These are phyloP conservation scores for Drymodes brunneopygia DNA, from an alignment of 2,113 vertebrate species.

Conservation along the genomic window DNA sequence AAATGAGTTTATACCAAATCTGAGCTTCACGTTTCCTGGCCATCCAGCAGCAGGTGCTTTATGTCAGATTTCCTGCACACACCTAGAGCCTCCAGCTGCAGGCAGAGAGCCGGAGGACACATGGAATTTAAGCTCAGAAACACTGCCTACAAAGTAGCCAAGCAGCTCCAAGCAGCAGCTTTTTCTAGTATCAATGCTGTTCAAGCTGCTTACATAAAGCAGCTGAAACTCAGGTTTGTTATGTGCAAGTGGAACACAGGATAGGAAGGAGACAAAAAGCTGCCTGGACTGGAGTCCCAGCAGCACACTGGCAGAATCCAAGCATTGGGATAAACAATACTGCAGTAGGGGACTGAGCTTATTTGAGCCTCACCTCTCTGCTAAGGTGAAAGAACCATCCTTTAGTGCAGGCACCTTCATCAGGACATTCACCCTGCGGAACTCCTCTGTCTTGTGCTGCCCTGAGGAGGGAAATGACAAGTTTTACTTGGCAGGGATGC, in stretches of 20 bases:
- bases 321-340: neutral
- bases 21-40: neutral
- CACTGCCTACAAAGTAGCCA: neutral
- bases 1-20: neutral
- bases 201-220: neutral
- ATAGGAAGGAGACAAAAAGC: neutral
- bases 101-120: neutral
- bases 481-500: neutral
- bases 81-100: neutral
- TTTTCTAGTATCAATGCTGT: neutral
- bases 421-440: slow-evolving; percentile 73
- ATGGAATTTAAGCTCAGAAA: neutral
- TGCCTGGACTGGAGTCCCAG: neutral
- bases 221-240: neutral
- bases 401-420: slow-evolving; percentile 80
- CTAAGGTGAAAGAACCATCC: slow-evolving; percentile 83
- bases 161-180: neutral
- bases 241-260: neutral
- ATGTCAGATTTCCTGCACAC: neutral
- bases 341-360: neutral
- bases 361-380: slow-evolving; percentile 79
- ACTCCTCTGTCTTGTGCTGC: slow-evolving; percentile 77
- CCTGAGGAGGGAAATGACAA: slow-evolving; percentile 61
- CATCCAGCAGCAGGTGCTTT: neutral
- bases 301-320: neutral